Evolutionary conservation across 1,140 invertebrate genomes (phyloP).

Genomic region (Brachionus manjavacas): DNA sequence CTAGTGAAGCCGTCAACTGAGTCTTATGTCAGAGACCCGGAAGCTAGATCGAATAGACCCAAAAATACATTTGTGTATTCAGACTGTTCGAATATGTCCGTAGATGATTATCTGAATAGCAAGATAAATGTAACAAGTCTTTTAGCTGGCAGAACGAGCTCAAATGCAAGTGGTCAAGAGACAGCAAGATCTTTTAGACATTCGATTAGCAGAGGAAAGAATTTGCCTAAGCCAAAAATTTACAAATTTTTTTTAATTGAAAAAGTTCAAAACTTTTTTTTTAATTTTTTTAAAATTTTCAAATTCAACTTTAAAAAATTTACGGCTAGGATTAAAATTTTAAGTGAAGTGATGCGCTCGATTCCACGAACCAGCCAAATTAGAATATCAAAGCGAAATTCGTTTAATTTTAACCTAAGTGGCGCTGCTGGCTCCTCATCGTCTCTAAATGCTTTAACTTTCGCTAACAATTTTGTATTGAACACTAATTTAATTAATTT

Average conservation of each 20-base stretch:
- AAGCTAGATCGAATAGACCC: background rate
- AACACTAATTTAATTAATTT: conserved; percentile 24
- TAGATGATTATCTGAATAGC: background rate
- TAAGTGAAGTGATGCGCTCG: background rate
- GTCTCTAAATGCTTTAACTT: background rate
- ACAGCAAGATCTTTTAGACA: background rate
- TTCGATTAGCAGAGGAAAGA: background rate
- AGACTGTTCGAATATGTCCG: background rate
- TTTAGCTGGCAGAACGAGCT: background rate
- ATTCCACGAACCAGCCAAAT: background rate
- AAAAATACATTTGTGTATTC: background rate
- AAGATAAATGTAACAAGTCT: background rate
- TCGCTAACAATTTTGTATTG: background rate
- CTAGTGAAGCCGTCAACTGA: background rate
- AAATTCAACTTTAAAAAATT: background rate
- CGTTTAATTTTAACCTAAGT: background rate
- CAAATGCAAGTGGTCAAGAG: background rate
- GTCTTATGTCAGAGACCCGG: background rate
- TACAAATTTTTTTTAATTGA: background rate
- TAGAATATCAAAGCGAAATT: background rate
- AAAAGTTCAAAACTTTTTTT: background rate
- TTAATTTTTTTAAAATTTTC: background rate
- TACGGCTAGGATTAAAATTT: background rate
- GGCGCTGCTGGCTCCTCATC: background rate
- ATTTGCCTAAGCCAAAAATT: background rate